Base-by-base conservation (phyloP, 30 jellyfish, hydroid and myxozoan species). In the Catostylus mosaicus region DNA sequence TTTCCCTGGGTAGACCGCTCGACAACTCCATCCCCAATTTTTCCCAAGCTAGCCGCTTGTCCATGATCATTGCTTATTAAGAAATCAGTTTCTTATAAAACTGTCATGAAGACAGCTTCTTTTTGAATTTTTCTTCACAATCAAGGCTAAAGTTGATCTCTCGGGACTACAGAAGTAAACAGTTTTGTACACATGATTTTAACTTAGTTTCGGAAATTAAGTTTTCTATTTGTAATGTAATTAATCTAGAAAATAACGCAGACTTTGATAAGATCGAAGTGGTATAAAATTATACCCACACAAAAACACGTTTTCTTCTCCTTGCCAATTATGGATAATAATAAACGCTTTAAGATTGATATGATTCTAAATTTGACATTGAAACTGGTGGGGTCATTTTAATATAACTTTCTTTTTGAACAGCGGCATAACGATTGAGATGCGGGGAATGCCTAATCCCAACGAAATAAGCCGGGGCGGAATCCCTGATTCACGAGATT, bases 251-350 rank as follows among this genome's bases (percentile, higher is more conserved):
- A 71, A 72, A 72, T 34, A 30, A 45, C 19, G 32, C 22, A 57
- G 84, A 72, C 62, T 27, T 24, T 36, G 84, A 72, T 72, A 72
- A 36, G 52, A 72, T 72, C 84, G 16, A 47, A 72, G 84, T 46
- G 71, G 70, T 30, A 72, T 43, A 11, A 57, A 46, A 57, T 30
- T n/a, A 47, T 43, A 30, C 84, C 84, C 37, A 72, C 43, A 72
- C 71, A 22, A 26, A 35, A 30, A 26, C 47, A 43, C n/a, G n/a
- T n/a, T n/a, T 54, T 43, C 84, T 47, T 48, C 36, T 19, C 23
- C 24, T 46, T 45, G n/a, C n/a, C 5, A 11, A 16, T 59, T 24
- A 23, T 19, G 38, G 26, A 59, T 37, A 59, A 59, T 59, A 23
- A 9, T 20, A 27, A 59, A 59, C 3, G 56, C 16, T 1, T 2